Percentiles rank a stretch among this genome's conserved stretches.
Conservation (phyloP, 2,888 invertebrate species). For the Napeogenes sylphis region DNA sequence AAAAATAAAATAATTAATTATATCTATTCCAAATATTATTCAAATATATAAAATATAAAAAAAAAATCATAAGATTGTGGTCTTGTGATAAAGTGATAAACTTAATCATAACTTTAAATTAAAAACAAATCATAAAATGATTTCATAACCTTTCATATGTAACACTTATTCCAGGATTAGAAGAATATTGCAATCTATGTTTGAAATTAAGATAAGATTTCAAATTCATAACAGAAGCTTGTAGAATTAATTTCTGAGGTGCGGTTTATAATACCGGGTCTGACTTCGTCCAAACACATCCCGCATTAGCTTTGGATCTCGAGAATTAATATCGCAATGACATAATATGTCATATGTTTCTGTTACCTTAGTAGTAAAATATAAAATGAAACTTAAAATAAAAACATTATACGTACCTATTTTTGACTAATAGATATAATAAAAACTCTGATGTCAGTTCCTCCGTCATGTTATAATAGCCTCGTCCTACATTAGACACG, state of each 20-base stretch:
- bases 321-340: background rate
- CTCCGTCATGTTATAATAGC: constrained; percentile 1
- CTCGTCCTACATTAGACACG: constrained; percentile 3
- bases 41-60: too few relatives aligned
- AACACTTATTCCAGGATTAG: too few relatives aligned
- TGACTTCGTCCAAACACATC: background rate
- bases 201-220: too few relatives aligned
- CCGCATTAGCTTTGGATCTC: constrained; percentile 2
- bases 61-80: too few relatives aligned
- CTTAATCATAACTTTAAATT: too few relatives aligned
- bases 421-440: background rate
- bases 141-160: too few relatives aligned
- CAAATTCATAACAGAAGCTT: constrained; percentile 1
- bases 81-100: too few relatives aligned
- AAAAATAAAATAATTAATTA: too few relatives aligned
- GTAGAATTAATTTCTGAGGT: constrained; percentile 4
- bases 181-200: too few relatives aligned
- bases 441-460: background rate
- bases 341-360: background rate
- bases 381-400: too few relatives aligned
- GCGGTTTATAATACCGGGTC: background rate
- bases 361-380: background rate
- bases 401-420: background rate
- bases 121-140: too few relatives aligned
- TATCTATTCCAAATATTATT: too few relatives aligned